A percentile compares a stretch with the other conserved stretches of the same genome.
These are phyloP conservation scores for Drosophila stalkeri DNA, from an alignment of 2,888 invertebrate species.

Conservation along the genomic window DNA sequence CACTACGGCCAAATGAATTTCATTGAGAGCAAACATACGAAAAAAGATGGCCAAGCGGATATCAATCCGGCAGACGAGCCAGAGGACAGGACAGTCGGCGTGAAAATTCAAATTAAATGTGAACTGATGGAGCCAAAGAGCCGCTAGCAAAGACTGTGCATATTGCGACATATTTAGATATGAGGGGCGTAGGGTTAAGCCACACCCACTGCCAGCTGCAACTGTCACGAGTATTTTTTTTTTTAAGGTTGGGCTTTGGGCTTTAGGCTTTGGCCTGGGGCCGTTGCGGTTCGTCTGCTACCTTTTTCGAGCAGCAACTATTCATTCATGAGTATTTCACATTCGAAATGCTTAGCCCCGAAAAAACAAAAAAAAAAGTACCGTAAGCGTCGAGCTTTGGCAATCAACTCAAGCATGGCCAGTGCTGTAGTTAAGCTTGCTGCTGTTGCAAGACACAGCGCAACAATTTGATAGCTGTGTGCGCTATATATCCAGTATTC, in stretches of 20 bases:
- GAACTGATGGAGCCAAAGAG: not conserved
- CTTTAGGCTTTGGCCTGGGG: constrained; percentile 36
- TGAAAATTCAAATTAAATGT: constrained; percentile 46
- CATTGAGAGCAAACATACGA: constrained; percentile 23
- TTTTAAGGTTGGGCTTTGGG: constrained; percentile 65
- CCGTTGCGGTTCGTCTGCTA: constrained; percentile 60
- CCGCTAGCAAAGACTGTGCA: constrained; percentile 16
- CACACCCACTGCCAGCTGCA: constrained; percentile 59
- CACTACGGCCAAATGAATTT: constrained; percentile 28
- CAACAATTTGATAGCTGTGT: constrained; percentile 54
- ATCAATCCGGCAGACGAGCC: constrained; percentile 35
- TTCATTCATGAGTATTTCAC: constrained; percentile 53
- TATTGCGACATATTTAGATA: constrained; percentile 50
- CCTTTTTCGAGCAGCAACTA: constrained; percentile 50
- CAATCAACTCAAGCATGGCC: constrained; percentile 67
- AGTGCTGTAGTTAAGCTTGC: constrained; percentile 29
- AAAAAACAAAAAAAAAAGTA: constrained; percentile 30
- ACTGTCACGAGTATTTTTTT: constrained; percentile 59
- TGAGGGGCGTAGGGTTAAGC: constrained; percentile 24
- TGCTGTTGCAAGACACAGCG: constrained; percentile 45
- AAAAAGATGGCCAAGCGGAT: constrained; percentile 26
- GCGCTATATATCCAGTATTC: constrained; percentile 46
- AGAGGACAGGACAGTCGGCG: not conserved
- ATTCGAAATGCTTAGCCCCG: constrained; percentile 51
- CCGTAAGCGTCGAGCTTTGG: constrained; percentile 55